Conservation (phyloP, 35 echinoderm and acorn worm genomes). For the Anneissia japonica region DNA sequence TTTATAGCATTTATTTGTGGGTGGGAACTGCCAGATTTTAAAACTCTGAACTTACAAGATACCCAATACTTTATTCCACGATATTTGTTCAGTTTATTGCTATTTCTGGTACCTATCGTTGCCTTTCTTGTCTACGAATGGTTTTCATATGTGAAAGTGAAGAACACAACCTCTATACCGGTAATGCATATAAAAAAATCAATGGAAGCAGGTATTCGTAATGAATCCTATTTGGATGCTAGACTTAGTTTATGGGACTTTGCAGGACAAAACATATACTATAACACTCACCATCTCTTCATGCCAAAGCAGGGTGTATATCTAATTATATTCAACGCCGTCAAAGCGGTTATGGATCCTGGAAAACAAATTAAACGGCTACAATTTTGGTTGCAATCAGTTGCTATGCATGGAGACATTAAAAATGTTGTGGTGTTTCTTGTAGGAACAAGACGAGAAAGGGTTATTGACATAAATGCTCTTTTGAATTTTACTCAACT, state of each 20-base stretch:
- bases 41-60: not conserved
- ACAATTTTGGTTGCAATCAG: not conserved
- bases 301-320: not conserved
- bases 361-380: not conserved
- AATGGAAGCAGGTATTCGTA: no score
- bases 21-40: no score
- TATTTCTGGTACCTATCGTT: no score
- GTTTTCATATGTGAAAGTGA: no score
- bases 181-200: no score
- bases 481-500: not conserved
- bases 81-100: no score
- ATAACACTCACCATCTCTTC: conserved; percentile 8
- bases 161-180: no score
- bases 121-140: no score
- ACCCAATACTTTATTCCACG: no score
- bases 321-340: not conserved
- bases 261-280: no score
- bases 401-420: not conserved
- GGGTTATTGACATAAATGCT: not conserved
- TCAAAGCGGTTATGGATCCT: not conserved
- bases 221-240: no score
- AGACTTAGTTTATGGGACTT: not conserved
- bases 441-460: not conserved
- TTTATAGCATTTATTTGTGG: no score
- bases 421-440: not conserved